phyloP scores from a whole-genome alignment of 2,888 invertebrate genomes.

The Lissonota sp. region DNA sequence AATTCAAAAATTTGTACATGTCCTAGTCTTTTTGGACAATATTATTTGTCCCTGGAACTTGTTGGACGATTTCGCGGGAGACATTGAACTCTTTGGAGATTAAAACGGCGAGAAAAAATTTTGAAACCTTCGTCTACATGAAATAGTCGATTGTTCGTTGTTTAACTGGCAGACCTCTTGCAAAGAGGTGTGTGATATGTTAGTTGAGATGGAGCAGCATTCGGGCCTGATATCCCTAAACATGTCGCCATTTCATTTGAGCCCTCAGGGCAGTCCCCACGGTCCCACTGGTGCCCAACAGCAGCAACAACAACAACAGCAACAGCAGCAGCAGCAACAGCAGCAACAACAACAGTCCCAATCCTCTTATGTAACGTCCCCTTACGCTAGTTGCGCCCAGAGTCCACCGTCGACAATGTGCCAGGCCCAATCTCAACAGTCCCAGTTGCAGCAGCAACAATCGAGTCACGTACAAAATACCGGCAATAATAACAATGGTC shows the following conservation, averaged over 20 bases:
- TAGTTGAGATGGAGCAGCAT: conserved; percentile 94
- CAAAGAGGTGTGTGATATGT: conserved; percentile 86
- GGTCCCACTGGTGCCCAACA: conserved; percentile 82
- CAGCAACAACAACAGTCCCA: conserved; percentile 80
- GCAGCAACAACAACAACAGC: conserved; percentile 83
- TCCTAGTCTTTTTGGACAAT: no score
- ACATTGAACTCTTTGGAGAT: neutral
- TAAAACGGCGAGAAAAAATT: conserved; percentile 6
- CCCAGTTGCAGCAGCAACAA: conserved; percentile 64
- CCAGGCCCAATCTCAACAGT: conserved; percentile 75
- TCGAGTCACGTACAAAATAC: conserved; percentile 64
- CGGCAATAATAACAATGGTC: conserved; percentile 74
- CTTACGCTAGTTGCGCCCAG: conserved; percentile 85
- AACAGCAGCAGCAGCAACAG: conserved; percentile 78
- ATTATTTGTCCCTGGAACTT: no score
- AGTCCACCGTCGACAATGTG: conserved; percentile 81
- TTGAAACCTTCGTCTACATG: conserved; percentile 58
- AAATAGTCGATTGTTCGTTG: neutral
- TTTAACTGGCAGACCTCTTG: conserved; percentile 55
- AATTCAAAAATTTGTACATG: no score
- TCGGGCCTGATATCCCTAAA: conserved; percentile 94
- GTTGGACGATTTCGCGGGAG: no score
- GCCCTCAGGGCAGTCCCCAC: conserved; percentile 89
- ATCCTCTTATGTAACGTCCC: conserved; percentile 83
- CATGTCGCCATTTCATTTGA: conserved; percentile 94